Conservation (phyloP, 2,888 invertebrate genomes). For the Euproctis similis region DNA sequence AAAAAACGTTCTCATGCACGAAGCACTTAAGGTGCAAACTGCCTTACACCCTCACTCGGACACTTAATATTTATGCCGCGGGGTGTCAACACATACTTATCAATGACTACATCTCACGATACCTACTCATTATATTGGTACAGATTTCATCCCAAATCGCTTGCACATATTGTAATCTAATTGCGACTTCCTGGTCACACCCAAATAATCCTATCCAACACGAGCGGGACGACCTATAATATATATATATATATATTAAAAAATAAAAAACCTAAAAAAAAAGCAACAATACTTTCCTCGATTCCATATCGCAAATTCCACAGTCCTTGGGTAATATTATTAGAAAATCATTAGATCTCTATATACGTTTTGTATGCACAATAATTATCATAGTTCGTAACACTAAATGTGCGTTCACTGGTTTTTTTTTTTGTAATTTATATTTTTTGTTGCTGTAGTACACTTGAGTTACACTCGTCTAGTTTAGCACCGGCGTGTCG, state of each 20-base stretch:
- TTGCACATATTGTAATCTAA: slow-evolving; percentile 33
- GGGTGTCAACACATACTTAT: slow-evolving; percentile 63
- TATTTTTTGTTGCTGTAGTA: too few relatives aligned
- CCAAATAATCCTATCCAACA: slow-evolving; percentile 16
- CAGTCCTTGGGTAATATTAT: slow-evolving; percentile 60
- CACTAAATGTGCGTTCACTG: slow-evolving; percentile 62
- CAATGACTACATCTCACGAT: slow-evolving; percentile 52
- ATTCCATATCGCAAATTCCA: slow-evolving; percentile 65
- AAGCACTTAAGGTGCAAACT: slow-evolving; percentile 61
- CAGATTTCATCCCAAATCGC: slow-evolving; percentile 45
- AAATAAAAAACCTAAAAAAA: too few relatives aligned
- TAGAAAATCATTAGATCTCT: slow-evolving; percentile 60
- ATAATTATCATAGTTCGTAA: slow-evolving; percentile 67
- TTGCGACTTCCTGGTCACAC: slow-evolving; percentile 37
- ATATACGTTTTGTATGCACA: slow-evolving; percentile 43
- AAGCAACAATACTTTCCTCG: slow-evolving; percentile 71
- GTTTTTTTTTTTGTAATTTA: too few relatives aligned
- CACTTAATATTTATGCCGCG: slow-evolving; percentile 54
- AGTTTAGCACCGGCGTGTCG: slow-evolving; percentile 39
- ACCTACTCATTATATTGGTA: slow-evolving; percentile 31
- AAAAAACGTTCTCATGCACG: slow-evolving; percentile 49
- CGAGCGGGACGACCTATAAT: too few relatives aligned
- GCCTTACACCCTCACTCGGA: slow-evolving; percentile 29
- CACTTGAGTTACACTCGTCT: slow-evolving; percentile 55
- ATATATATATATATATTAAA: slow-evolving; percentile 13